phyloP scores from a whole-genome alignment of 2,888 invertebrate species.

The Caenorhabditis doughertyi region DNA sequence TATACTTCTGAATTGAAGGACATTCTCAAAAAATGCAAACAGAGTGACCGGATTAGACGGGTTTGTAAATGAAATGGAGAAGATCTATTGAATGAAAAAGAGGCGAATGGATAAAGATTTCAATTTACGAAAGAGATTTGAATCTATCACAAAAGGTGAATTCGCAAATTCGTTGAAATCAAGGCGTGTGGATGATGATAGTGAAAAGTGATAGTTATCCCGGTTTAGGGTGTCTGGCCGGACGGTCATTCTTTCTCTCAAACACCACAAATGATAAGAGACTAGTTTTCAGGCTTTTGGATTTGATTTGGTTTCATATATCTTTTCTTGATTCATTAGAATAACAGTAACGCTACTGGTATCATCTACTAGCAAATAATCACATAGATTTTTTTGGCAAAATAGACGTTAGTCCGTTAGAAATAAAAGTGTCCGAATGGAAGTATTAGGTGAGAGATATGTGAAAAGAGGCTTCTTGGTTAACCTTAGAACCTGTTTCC shows the following conservation, averaged over 20 bases:
- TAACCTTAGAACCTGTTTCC: conserved; percentile 61
- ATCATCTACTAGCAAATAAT: too few relatives aligned
- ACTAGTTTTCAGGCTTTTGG: conserved; percentile 47
- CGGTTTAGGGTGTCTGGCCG: conserved; percentile 55
- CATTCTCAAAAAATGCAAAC: conserved; percentile 33
- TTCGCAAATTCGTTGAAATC: conserved; percentile 28
- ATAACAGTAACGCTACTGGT: too few relatives aligned
- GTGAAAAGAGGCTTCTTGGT: conserved; percentile 47
- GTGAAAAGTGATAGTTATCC: conserved; percentile 58
- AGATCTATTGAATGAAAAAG: too few relatives aligned
- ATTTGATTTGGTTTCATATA: conserved; percentile 32
- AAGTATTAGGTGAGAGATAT: conserved; percentile 31
- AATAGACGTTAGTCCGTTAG: background rate
- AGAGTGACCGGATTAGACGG: conserved; percentile 30
- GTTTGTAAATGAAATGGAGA: conserved; percentile 30
- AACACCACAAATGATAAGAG: conserved; percentile 43
- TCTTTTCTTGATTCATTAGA: background rate
- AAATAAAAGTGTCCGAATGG: conserved; percentile 11
- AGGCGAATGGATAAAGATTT: too few relatives aligned
- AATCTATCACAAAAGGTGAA: conserved; percentile 56
- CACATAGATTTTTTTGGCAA: background rate
- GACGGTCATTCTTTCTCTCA: conserved; percentile 17
- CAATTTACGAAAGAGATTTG: conserved; percentile 26
- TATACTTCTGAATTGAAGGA: conserved; percentile 5
- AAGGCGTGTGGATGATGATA: conserved; percentile 21